These are phyloP conservation scores for Cetonia aurata DNA, from an alignment of 2,888 invertebrate genomes.

Conservation along the genomic window DNA sequence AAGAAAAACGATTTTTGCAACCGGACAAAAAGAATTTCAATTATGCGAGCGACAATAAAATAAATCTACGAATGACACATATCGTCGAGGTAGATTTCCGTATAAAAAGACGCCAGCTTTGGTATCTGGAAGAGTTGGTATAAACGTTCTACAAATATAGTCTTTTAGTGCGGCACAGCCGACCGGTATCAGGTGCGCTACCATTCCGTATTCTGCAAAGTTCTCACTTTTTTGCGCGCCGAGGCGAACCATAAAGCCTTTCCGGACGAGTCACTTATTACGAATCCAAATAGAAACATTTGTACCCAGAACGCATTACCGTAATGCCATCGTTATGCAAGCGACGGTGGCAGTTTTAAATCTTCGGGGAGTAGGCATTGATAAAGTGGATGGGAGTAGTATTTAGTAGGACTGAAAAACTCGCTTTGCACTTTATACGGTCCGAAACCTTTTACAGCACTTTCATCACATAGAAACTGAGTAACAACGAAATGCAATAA, in stretches of 20 bases:
- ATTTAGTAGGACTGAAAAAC: no score
- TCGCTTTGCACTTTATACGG: no score
- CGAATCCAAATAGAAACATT: constrained; percentile 46
- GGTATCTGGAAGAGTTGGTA: constrained; percentile 42
- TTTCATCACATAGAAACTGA: no score
- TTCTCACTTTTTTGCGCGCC: constrained; percentile 45
- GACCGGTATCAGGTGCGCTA: constrained; percentile 44
- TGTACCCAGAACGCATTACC: constrained; percentile 43
- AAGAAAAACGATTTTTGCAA: constrained; percentile 24
- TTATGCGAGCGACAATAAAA: constrained; percentile 44
- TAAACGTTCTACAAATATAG: constrained; percentile 44
- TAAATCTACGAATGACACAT: constrained; percentile 46
- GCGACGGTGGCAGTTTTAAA: constrained; percentile 11
- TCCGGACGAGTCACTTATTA: constrained; percentile 38
- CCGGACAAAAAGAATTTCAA: constrained; percentile 43
- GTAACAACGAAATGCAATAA: no score
- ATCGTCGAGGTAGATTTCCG: constrained; percentile 45
- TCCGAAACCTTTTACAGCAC: no score
- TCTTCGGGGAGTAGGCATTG: constrained; percentile 23
- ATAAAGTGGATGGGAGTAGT: constrained; percentile 4
- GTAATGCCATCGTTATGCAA: constrained; percentile 37
- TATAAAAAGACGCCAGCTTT: constrained; percentile 45
- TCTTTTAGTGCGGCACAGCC: constrained; percentile 25
- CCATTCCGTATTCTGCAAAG: constrained; percentile 47
- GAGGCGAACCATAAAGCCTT: constrained; percentile 43